A percentile compares a stretch with the other conserved stretches of the same genome.
phyloP scores from a whole-genome alignment of 2,797 vertebrate species.

The Austrolebias charrua region DNA sequence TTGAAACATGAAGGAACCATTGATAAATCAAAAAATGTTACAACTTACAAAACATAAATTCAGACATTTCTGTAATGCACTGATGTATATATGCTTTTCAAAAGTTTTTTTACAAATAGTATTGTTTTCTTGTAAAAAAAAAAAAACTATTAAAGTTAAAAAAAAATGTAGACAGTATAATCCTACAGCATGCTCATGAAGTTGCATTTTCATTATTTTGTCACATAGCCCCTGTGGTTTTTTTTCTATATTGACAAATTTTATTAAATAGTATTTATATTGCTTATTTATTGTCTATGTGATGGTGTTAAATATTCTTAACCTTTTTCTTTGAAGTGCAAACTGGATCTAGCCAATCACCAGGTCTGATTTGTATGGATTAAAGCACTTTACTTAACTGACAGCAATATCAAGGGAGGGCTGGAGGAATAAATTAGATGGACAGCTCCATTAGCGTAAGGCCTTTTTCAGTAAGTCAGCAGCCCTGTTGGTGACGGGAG shows the following conservation, averaged over 20 bases:
- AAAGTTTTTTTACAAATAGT: not conserved
- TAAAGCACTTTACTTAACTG: conserved; percentile 74
- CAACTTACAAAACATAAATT: not conserved
- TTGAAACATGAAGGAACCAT: no score
- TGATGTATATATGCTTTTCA: not conserved
- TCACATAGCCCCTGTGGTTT: not conserved
- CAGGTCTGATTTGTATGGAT: conserved; percentile 63
- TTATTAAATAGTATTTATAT: no score
- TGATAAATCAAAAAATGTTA: no score
- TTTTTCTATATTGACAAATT: not conserved
- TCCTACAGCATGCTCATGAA: not conserved
- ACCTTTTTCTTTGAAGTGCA: conserved; percentile 13
- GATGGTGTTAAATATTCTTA: conserved; percentile 5
- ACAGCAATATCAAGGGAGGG: conserved; percentile 52
- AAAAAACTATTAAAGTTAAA: not conserved
- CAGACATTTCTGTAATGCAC: not conserved
- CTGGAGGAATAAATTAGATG: conserved; percentile 39
- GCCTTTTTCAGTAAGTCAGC: conserved; percentile 53
- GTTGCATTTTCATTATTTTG: conserved; percentile 1
- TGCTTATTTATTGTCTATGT: not conserved
- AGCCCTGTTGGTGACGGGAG: conserved; percentile 46
- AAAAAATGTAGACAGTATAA: not conserved
- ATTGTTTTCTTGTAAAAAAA: not conserved
- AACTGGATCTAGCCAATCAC: conserved; percentile 33
- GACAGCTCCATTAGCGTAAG: conserved; percentile 59